Conservation (phyloP, 2,888 invertebrate genomes). For the Oxyteleia sp. region DNA sequence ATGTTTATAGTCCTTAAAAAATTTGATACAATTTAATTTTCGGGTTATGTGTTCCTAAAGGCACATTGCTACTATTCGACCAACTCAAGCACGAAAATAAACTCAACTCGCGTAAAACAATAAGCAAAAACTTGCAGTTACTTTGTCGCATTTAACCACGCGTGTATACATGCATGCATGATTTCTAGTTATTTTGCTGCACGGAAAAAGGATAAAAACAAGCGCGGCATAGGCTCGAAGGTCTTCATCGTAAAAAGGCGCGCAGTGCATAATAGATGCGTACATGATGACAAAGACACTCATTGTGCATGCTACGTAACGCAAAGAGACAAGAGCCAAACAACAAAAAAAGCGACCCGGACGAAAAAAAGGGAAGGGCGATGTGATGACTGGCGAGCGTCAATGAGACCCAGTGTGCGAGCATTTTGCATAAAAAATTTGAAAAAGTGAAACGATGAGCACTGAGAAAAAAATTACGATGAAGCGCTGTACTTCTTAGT, state of each 20-base stretch:
- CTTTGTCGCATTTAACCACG: conserved; percentile 42
- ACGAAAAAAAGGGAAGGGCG: conserved; percentile 28
- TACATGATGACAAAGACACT: conserved; percentile 69
- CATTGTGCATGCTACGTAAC: conserved; percentile 72
- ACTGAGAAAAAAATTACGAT: neutral
- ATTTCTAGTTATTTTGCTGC: conserved; percentile 62
- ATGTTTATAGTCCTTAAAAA: too few species aligned
- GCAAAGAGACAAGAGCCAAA: conserved; percentile 52
- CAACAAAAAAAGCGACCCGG: conserved; percentile 37
- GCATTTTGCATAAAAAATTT: conserved; percentile 9
- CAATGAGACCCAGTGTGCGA: conserved; percentile 54
- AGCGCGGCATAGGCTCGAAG: conserved; percentile 51
- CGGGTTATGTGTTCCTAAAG: too few species aligned
- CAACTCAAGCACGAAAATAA: neutral
- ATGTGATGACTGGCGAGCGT: conserved; percentile 46
- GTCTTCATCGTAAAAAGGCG: conserved; percentile 66
- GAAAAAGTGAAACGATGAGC: neutral
- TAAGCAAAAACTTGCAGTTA: conserved; percentile 40
- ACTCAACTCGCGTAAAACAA: conserved; percentile 22
- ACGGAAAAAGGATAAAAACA: conserved; percentile 45
- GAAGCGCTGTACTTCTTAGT: neutral
- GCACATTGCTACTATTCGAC: too few species aligned
- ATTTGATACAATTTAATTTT: too few species aligned
- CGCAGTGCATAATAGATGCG: conserved; percentile 70
- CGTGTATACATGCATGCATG: conserved; percentile 62